Evolutionary conservation across 2,113 vertebrate species (phyloP), one percentile per base, ranked within the genome.

Genomic region (Bolborhynchus lineola): DNA sequence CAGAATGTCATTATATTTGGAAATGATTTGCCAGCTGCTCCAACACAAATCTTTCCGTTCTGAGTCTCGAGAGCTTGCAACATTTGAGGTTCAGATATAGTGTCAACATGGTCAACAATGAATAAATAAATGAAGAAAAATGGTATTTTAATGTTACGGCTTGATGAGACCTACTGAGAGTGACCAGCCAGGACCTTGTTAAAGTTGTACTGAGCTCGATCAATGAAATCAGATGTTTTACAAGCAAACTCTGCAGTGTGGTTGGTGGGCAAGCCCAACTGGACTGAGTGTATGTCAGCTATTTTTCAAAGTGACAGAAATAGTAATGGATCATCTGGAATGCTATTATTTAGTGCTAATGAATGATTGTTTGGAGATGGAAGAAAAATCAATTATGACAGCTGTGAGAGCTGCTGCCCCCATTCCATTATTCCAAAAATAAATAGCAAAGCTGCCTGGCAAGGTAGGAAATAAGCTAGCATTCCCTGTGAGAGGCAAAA

Each of bases 271-370:
- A 87, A 95, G 70, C 24, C 42, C 57, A 57, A 71, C 82, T 23
- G 37, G 82, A 86, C 76, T 4, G 24, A 80, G 53, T 68, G 52
- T 35, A 81, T 79, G 64, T 89, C 88, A 88, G 64, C 70, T 93
- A 95, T 93, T 96, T 96, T 94, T 88, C 85, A 96, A 88, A 88
- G 74, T 85, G 91, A 95, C 87, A 96, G 89, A 81, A 95, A 82
- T 76, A 88, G 74, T 92, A 92, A 97, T 90, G 67, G 83, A 96
- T 97, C 85, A 82, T 96, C 82, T 96, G 46, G 83, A 94, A 93
- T 59, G 47, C 77, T 96, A 81, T 97, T 97, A 97, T 95, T 97
- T 96, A 93, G 93, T 82, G 52, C 47, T 97, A 97, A 97, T 86
- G 79, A 97, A 79, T 76, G 84, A 94, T 86, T 77, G 60, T 88